A percentile compares a stretch with the other conserved stretches of the same genome.
Evolutionary conservation across 2,888 invertebrate genomes (phyloP).

Genomic region (Pecten maximus): DNA sequence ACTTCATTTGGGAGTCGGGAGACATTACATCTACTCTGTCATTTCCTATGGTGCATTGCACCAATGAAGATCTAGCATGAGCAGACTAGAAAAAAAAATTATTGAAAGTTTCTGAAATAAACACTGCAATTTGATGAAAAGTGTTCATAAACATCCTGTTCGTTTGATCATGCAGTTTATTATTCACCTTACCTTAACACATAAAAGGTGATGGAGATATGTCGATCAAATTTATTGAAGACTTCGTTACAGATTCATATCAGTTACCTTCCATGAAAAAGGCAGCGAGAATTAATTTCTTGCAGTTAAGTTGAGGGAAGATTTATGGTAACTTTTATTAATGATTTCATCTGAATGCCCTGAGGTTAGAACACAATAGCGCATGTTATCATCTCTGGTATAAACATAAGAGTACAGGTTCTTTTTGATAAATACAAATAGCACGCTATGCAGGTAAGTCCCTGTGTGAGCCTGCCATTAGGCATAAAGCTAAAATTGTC

Average conservation of each 20-base stretch:
- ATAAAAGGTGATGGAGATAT: neutral
- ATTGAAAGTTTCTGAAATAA: slow-evolving; percentile 7
- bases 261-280: neutral
- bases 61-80: neutral
- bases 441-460: neutral
- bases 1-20: slow-evolving; percentile 15
- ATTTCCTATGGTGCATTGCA: slow-evolving; percentile 4
- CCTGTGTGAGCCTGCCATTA: too few species aligned
- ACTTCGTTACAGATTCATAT: neutral
- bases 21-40: neutral
- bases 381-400: neutral
- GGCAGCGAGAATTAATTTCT: neutral
- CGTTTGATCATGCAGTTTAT: neutral
- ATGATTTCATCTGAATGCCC: neutral
- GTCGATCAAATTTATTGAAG: neutral
- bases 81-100: neutral
- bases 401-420: neutral
- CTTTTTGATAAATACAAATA: neutral
- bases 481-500: too few species aligned
- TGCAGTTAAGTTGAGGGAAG: neutral
- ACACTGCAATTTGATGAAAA: slow-evolving; percentile 29
- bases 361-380: neutral
- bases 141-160: slow-evolving; percentile 20
- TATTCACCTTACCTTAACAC: neutral
- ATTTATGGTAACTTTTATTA: neutral